phyloP scores from a whole-genome alignment of 2,797 vertebrate species.

The Tapirus indicus region DNA sequence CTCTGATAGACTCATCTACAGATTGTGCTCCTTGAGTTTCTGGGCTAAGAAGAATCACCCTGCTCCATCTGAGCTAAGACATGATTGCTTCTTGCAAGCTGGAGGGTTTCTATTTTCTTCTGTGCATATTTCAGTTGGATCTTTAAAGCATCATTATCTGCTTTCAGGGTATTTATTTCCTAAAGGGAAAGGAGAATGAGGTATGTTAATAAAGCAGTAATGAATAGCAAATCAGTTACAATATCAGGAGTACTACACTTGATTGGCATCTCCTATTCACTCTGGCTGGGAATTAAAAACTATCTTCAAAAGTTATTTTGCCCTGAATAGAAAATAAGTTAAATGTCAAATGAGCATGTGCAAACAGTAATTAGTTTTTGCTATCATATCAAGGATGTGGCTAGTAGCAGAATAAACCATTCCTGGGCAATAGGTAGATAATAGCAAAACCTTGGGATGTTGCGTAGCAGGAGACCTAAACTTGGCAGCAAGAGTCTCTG shows the following conservation, averaged over 20 bases:
- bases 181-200: slow-evolving; percentile 77
- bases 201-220: slow-evolving; percentile 54
- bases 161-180: slow-evolving; percentile 89
- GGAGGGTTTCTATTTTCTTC: slow-evolving; percentile 89
- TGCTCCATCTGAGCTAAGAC: slow-evolving; percentile 82
- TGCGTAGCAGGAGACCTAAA: background rate
- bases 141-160: slow-evolving; percentile 90
- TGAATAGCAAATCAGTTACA: slow-evolving; percentile 63
- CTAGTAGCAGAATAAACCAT: slow-evolving; percentile 34
- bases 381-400: slow-evolving; percentile 37
- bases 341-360: slow-evolving; percentile 27
- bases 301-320: slow-evolving; percentile 69
- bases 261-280: slow-evolving; percentile 55
- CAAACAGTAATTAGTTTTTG: slow-evolving; percentile 68
- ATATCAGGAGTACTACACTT: slow-evolving; percentile 23
- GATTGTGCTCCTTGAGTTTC: slow-evolving; percentile 59
- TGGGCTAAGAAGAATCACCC: slow-evolving; percentile 85
- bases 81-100: slow-evolving; percentile 86
- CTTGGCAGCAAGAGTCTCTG: background rate
- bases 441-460: background rate
- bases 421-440: background rate
- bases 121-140: slow-evolving; percentile 90
- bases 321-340: slow-evolving; percentile 69
- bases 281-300: slow-evolving; percentile 41
- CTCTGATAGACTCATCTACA: slow-evolving; percentile 14